Evolutionary conservation across 2,113 vertebrate species (phyloP).

Genomic region (Pterocles burchelli): DNA sequence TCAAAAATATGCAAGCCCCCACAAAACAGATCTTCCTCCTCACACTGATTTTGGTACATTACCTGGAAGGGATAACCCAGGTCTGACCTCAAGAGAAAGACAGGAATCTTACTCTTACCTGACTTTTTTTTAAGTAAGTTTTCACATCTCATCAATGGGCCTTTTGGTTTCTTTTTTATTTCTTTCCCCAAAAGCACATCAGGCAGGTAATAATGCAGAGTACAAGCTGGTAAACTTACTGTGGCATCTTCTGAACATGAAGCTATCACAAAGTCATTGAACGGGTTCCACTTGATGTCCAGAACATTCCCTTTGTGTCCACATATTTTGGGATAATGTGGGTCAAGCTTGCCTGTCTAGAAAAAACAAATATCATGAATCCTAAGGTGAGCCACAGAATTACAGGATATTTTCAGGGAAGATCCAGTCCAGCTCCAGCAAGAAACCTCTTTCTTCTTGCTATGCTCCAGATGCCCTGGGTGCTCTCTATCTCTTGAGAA

Average conservation of each 20-base stretch:
- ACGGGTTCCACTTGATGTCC: slow-evolving; percentile 95
- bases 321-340: slow-evolving; percentile 86
- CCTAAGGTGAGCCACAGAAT: background rate
- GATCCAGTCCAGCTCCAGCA: background rate
- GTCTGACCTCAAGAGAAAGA: background rate
- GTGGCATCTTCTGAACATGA: slow-evolving; percentile 91
- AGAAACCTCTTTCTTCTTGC: background rate
- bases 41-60: background rate
- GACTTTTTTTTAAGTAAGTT: background rate
- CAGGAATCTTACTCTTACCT: background rate
- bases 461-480: background rate
- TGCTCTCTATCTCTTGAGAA: background rate
- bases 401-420: background rate
- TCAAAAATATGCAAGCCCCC: background rate
- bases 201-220: background rate
- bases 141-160: background rate
- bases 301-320: slow-evolving; percentile 90
- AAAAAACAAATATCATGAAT: slow-evolving; percentile 21
- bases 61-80: background rate
- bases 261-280: slow-evolving; percentile 90
- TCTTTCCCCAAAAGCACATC: background rate
- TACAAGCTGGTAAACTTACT: slow-evolving; percentile 72
- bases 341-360: slow-evolving; percentile 92
- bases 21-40: background rate
- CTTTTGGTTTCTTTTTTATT: background rate